Evolutionary conservation across 2,113 vertebrate species (phyloP).

Genomic region (Eclectus roratus): DNA sequence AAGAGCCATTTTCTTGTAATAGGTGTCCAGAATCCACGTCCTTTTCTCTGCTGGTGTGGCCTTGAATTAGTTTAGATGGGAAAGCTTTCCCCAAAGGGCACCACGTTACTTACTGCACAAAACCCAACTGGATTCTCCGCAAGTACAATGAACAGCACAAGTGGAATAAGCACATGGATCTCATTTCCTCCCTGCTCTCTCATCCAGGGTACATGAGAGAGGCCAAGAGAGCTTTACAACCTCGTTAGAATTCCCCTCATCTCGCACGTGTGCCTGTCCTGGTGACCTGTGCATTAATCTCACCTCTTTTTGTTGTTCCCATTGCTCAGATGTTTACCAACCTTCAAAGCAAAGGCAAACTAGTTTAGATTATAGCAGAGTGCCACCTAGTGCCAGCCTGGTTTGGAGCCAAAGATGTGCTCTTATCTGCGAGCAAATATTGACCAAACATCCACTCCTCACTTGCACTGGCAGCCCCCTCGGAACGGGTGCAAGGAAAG

Average conservation of each 20-base stretch:
- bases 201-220: neutral
- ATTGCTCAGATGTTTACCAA: neutral
- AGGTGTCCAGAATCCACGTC: neutral
- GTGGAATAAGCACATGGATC: neutral
- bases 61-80: neutral
- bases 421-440: neutral
- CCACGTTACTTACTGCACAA: neutral
- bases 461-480: neutral
- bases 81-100: neutral
- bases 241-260: neutral
- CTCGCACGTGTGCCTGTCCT: neutral
- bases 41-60: neutral
- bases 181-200: neutral
- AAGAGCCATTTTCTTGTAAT: neutral
- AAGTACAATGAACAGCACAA: accelerated
- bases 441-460: neutral
- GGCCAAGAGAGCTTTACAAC: neutral
- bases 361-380: slow-evolving; percentile 61
- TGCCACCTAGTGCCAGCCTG: slow-evolving; percentile 66
- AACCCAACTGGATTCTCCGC: neutral
- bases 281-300: neutral
- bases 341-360: neutral
- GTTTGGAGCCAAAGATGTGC: neutral
- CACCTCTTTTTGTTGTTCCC: neutral
- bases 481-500: neutral